Percentiles rank a stretch among this genome's conserved stretches.
Conservation (phyloP, 2,888 invertebrate genomes). For the Argynnis bischoffii region DNA sequence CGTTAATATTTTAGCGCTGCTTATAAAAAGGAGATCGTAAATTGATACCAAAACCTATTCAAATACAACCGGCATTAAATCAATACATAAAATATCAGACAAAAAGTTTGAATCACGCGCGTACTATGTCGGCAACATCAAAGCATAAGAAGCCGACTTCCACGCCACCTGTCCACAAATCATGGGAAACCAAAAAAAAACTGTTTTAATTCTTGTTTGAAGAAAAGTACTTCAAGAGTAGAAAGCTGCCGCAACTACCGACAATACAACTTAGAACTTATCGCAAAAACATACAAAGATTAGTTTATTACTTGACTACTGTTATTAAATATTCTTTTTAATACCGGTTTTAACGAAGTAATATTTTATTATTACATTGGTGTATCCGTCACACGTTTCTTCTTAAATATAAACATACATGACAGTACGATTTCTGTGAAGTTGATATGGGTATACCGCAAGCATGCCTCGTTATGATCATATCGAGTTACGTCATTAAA, state of each 20-base stretch:
- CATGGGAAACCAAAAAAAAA: slow-evolving; percentile 72
- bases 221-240: slow-evolving; percentile 36
- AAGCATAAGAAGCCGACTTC: slow-evolving; percentile 72
- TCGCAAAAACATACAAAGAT: slow-evolving; percentile 16
- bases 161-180: slow-evolving; percentile 78
- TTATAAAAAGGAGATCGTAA: slow-evolving; percentile 31
- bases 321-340: slow-evolving; percentile 1
- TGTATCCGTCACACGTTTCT: slow-evolving; percentile 22
- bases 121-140: slow-evolving; percentile 74
- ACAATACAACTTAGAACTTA: slow-evolving; percentile 28
- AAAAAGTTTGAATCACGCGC: slow-evolving; percentile 68
- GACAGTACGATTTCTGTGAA: slow-evolving; percentile 36
- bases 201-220: slow-evolving; percentile 38
- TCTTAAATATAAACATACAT: slow-evolving; percentile 29
- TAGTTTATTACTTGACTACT: slow-evolving; percentile 2
- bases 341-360: background rate
- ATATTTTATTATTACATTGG: slow-evolving; percentile 1
- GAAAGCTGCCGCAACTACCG: slow-evolving; percentile 32
- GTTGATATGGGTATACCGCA: slow-evolving; percentile 29
- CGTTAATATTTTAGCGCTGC: slow-evolving; percentile 17
- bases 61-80: slow-evolving; percentile 60
- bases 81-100: slow-evolving; percentile 56
- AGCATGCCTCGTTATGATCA: slow-evolving; percentile 40
- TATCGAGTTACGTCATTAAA: slow-evolving; percentile 50
- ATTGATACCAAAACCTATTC: slow-evolving; percentile 48